These are phyloP conservation scores for Timema cristinae DNA, from an alignment of 2,888 invertebrate species.

Conservation along the genomic window DNA sequence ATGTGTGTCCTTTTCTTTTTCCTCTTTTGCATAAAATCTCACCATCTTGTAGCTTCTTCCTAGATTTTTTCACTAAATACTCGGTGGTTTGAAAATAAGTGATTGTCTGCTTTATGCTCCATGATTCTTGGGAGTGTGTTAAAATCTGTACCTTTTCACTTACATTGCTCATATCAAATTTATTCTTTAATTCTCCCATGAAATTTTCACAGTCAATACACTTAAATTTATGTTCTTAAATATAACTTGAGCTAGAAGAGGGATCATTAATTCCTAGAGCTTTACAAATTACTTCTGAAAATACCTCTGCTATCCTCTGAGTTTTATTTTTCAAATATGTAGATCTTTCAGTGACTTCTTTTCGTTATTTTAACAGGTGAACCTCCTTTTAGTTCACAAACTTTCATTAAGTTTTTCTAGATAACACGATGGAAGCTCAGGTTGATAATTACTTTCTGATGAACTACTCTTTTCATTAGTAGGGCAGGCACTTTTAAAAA, in stretches of 20 bases:
- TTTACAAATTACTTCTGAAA: constrained; percentile 1
- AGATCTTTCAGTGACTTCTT: constrained; percentile 7
- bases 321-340: constrained; percentile 2
- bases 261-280: background rate
- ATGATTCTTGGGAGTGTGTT: background rate
- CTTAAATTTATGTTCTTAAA: background rate
- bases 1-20: too few species aligned
- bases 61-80: background rate
- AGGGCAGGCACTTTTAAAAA: too few species aligned
- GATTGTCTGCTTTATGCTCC: constrained; percentile 6
- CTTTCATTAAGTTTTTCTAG: background rate
- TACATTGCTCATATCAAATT: background rate
- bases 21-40: too few species aligned
- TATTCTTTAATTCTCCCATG: background rate
- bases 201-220: background rate
- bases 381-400: constrained; percentile 1
- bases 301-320: background rate
- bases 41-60: too few species aligned
- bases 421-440: too few species aligned
- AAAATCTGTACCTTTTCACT: background rate
- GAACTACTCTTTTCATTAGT: too few species aligned
- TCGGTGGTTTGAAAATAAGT: background rate
- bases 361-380: background rate
- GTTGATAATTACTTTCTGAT: too few species aligned
- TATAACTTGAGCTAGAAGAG: background rate